Evolutionary conservation across 92 coral and sea anemone genomes (phyloP).

Genomic region (Pocillopora grandis): DNA sequence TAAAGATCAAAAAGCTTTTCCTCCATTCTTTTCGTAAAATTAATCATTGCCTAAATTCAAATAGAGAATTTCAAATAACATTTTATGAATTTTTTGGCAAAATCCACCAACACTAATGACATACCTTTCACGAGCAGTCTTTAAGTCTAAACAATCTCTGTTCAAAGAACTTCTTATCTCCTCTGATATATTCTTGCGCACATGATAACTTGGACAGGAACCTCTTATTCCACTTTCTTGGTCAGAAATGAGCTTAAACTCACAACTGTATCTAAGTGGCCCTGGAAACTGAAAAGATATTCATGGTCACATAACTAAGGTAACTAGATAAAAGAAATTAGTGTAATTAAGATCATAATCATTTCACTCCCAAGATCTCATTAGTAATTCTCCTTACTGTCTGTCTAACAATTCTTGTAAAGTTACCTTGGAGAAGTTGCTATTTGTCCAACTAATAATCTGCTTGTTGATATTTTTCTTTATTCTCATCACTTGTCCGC

Average conservation of each 20-base stretch:
- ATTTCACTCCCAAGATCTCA: too few relatives aligned
- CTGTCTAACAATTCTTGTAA: background rate
- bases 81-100: background rate
- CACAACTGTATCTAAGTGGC: constrained; percentile 50
- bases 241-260: constrained; percentile 64
- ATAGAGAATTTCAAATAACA: too few relatives aligned
- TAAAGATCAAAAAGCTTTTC: too few relatives aligned
- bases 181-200: constrained; percentile 69
- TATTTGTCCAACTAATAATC: background rate
- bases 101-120: background rate
- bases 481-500: too few relatives aligned
- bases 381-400: too few relatives aligned
- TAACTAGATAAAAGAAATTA: too few relatives aligned
- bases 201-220: constrained; percentile 67
- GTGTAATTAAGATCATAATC: too few relatives aligned
- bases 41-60: too few relatives aligned
- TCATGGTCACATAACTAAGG: background rate
- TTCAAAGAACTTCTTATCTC: constrained; percentile 46
- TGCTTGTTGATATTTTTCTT: too few relatives aligned
- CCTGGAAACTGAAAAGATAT: constrained; percentile 32
- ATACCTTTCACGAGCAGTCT: constrained; percentile 55
- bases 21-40: too few relatives aligned
- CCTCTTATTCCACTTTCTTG: constrained; percentile 69
- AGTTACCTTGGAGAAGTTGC: background rate
- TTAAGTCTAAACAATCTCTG: constrained; percentile 36